Base-by-base conservation (phyloP, 2,797 vertebrate genomes). In the Pseudomugil gertrudae region DNA sequence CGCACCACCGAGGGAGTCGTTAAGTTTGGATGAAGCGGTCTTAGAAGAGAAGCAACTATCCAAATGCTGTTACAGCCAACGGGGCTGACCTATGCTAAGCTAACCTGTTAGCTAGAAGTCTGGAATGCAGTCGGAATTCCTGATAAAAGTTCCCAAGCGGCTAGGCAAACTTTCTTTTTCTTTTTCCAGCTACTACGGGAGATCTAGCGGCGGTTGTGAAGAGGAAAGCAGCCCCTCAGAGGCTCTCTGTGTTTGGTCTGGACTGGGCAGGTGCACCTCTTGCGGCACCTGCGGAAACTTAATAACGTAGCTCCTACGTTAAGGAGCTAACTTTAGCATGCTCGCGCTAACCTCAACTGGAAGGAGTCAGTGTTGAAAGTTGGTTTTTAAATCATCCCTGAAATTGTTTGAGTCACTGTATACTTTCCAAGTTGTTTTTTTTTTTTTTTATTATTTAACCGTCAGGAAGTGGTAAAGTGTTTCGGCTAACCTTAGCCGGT, bases 261-360 rank as follows among this genome's bases (percentile, higher is more conserved):
- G 74, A 47, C 67, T 73, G 74, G 57, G 89, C 90, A 93, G 91
- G 92, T 92, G 90, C 89, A 91, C 87, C 87, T 92, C 80, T 54
- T 69, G 57, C 51, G 83, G 84, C 90, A 92, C 92, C 90, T 92
- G 91, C 82, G 74, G 75, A 69, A 76, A 89, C 81, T 83, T 66
- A 64, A 35, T 74, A 66, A 72, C 79, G 66, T 75, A 63, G 75
- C 83, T 63, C 30, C 78, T 66, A 64, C 62, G 60, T 40, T 40
- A 17, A 50, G 66, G 50, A 64, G 89, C 83, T 88, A 91, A 83
- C 80, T 61, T 80, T 84, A 85, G 83, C 84, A 38, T 19, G 56
- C 24, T 66, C 17, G 2, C 8, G 7, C 57, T 87, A 83, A 74
- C 80, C 14, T 76, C n/a, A 23, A n/a, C 7, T 23, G 56, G 53